A percentile compares a stretch with the other conserved stretches of the same genome.
phyloP scores from a whole-genome alignment of 2,888 invertebrate species.

The Campoplex nolae region DNA sequence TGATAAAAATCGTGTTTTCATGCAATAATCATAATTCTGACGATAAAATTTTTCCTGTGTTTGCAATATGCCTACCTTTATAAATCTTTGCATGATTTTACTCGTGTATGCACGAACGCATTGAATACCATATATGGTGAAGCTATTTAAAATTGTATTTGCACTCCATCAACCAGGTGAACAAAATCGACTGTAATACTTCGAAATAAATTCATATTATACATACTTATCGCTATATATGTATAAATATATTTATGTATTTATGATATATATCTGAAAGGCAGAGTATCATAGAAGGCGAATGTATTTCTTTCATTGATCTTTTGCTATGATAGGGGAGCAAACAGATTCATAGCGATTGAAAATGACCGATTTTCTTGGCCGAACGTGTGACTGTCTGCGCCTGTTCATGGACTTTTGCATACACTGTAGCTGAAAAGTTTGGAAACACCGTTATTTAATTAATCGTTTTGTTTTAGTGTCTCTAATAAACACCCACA shows the following conservation, averaged over 20 bases:
- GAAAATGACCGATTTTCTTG: constrained; percentile 64
- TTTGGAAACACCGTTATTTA: not conserved
- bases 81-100: constrained; percentile 10
- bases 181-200: constrained; percentile 34
- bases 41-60: not conserved
- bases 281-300: constrained; percentile 27
- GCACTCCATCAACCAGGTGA: constrained; percentile 35
- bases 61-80: constrained; percentile 2
- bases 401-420: constrained; percentile 52
- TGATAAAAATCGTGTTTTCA: not conserved
- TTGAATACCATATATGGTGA: constrained; percentile 10
- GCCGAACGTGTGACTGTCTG: constrained; percentile 63
- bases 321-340: constrained; percentile 48
- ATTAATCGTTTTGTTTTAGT: not conserved
- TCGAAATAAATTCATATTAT: constrained; percentile 17
- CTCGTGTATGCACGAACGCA: constrained; percentile 24
- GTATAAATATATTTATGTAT: constrained; percentile 8
- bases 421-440: not conserved
- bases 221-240: constrained; percentile 24
- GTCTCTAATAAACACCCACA: not conserved
- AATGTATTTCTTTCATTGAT: constrained; percentile 61
- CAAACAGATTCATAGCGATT: constrained; percentile 48
- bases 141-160: constrained; percentile 48
- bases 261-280: constrained; percentile 6
- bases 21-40: constrained; percentile 9